Evolutionary conservation across 2,797 vertebrate species (phyloP), one percentile per base, ranked within the genome.

Genomic region (Urocyon cinereoargenteus): DNA sequence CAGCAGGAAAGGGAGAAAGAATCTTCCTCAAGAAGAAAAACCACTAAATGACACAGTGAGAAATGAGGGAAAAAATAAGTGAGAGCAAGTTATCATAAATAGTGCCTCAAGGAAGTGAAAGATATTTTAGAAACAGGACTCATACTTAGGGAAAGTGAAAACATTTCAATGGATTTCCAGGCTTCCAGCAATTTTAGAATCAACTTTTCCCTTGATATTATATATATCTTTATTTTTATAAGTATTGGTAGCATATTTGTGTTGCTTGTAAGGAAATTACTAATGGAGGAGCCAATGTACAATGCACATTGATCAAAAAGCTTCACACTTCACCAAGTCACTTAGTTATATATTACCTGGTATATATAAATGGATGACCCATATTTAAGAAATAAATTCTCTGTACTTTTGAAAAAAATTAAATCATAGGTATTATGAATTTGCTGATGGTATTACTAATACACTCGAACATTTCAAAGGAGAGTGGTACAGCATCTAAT

Each of bases 1-100:
- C 86, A 97, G 84, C 87, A 98, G 72, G 66, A 88, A 96, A 95
- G 66, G 79, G 96, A 98, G 83, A 96, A 96, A 94, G 93, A 96
- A 86, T 64, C 62, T 88, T 91, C 49, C 68, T 79, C 18, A 91
- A 96, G 95, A 96, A 90, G 72, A 97, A 96, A 97, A 97, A 72
- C 21, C 77, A 95, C 36, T 77, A 96, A 97, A 87, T 97, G 83
- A 93, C 62, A 72, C 68, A 86, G 87, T 94, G 85, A 96, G 83
- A 96, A 83, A 96, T 94, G 86, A 82, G 40, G 78, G 16, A 61
- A 83, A 91, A 15, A 83, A 84, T n/a, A 49, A 14, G 5, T 15
- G 11, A 92, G 62, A 87, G 55, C 1, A 83, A 90, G 26, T 4
- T 64, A 31, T 90, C 26, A 66, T 92, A 86, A 94, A 78, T 57